Evolutionary conservation across 2,888 invertebrate genomes (phyloP).

Genomic region (Lepidochrysops patricia): DNA sequence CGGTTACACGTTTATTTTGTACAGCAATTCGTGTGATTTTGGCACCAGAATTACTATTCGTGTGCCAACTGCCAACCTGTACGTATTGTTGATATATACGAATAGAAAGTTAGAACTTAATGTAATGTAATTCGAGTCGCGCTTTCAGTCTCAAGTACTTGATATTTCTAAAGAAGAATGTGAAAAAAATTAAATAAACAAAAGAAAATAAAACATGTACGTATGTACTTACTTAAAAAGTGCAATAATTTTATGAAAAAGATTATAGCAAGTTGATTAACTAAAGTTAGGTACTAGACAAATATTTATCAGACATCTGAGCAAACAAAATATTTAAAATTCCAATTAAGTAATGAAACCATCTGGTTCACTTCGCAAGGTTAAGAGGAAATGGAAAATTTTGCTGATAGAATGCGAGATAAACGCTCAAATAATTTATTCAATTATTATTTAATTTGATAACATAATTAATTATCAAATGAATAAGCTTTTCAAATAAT

Average conservation of each 20-base stretch:
- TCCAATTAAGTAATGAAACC: slow-evolving; percentile 1
- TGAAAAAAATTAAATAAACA: no score
- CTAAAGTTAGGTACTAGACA: neutral
- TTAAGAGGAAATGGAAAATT: neutral
- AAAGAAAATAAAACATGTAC: neutral
- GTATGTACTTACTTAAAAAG: no score
- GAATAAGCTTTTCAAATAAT: no score
- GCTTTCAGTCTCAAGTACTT: neutral
- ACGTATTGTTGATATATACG: no score
- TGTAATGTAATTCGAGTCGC: no score
- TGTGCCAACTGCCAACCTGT: no score
- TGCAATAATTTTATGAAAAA: neutral
- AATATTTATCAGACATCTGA: neutral
- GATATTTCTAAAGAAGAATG: no score
- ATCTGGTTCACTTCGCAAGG: neutral
- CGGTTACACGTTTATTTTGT: neutral
- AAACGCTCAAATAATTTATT: neutral
- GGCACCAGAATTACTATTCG: neutral
- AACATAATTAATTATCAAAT: no score
- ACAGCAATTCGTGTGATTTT: neutral
- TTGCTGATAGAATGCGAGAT: neutral
- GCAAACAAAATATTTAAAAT: neutral
- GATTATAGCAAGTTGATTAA: neutral
- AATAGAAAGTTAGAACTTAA: no score
- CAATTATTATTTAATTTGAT: neutral